Percentiles rank a stretch among this genome's conserved stretches.
phyloP scores from a whole-genome alignment of 2,797 vertebrate species.

The Intellagama lesueurii region DNA sequence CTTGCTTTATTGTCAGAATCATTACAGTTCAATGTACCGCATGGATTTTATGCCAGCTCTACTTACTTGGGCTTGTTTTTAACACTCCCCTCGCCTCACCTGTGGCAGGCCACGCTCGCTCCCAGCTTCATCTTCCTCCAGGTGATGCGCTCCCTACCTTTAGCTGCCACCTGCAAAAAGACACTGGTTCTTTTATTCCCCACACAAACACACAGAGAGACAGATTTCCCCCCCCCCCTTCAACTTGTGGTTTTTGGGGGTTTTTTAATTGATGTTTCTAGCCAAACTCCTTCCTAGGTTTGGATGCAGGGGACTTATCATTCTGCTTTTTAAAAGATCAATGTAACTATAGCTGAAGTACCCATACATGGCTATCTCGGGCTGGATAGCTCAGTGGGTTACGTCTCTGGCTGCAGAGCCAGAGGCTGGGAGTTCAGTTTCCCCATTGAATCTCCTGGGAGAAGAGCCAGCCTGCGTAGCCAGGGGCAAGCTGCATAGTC shows the following conservation, averaged over 20 bases:
- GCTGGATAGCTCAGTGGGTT: no score
- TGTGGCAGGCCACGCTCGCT: background rate
- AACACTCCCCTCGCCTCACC: conserved; percentile 37
- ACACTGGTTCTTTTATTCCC: no score
- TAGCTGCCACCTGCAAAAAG: background rate
- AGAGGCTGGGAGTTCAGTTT: background rate
- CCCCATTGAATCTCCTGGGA: background rate
- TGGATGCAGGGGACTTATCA: background rate
- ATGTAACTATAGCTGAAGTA: no score
- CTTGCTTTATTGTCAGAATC: conserved; percentile 78
- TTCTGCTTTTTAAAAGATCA: background rate
- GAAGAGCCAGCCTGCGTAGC: no score
- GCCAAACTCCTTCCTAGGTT: background rate
- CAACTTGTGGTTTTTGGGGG: no score
- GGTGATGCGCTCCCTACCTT: fast-evolving
- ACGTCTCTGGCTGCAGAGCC: no score
- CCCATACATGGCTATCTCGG: no score
- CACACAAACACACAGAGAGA: no score
- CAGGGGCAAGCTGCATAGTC: no score
- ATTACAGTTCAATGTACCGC: conserved; percentile 77
- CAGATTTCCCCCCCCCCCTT: background rate
- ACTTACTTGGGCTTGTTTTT: conserved; percentile 73
- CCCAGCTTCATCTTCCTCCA: background rate
- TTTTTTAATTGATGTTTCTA: no score
- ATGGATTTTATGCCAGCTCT: conserved; percentile 76